Evolutionary conservation across 2,113 vertebrate genomes (phyloP).

Genomic region (Xyliphius kryptos): DNA sequence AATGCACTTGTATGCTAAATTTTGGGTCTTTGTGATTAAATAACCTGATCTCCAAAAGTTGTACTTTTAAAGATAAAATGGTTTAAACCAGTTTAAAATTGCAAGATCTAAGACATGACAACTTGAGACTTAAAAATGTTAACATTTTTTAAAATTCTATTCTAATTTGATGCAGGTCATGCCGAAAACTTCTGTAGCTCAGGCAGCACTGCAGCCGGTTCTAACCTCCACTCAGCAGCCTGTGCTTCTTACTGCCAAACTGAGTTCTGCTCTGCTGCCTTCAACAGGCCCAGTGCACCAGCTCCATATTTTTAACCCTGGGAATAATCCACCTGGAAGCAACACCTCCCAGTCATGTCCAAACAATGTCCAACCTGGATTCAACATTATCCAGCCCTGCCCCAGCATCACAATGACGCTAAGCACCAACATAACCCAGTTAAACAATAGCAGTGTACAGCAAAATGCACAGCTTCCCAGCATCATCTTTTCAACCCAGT

Average conservation of each 20-base stretch:
- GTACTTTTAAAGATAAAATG: too few relatives aligned
- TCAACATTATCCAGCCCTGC: conserved; percentile 63
- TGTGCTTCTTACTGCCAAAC: conserved; percentile 79
- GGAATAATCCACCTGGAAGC: too few relatives aligned
- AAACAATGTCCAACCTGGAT: conserved; percentile 73
- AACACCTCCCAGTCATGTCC: conserved; percentile 61
- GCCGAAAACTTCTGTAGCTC: conserved; percentile 81
- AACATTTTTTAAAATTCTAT: too few relatives aligned
- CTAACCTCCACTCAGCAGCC: conserved; percentile 81
- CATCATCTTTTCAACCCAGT: conserved; percentile 14
- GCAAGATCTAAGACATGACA: too few relatives aligned
- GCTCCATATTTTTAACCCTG: conserved; percentile 74
- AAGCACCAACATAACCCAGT: conserved; percentile 24
- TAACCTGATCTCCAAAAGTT: too few relatives aligned
- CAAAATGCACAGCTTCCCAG: conserved; percentile 23
- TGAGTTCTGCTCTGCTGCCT: conserved; percentile 75
- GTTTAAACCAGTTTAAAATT: too few relatives aligned
- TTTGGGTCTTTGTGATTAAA: too few relatives aligned
- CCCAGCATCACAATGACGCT: conserved; percentile 3
- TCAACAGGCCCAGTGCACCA: conserved; percentile 82
- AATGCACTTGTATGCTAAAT: too few relatives aligned
- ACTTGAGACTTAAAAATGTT: too few relatives aligned
- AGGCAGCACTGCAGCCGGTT: conserved; percentile 76
- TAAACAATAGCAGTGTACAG: conserved; percentile 15
- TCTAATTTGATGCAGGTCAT: conserved; percentile 63